Evolutionary conservation across 2,797 vertebrate species (phyloP).

Genomic region (Argyrosomus regius): DNA sequence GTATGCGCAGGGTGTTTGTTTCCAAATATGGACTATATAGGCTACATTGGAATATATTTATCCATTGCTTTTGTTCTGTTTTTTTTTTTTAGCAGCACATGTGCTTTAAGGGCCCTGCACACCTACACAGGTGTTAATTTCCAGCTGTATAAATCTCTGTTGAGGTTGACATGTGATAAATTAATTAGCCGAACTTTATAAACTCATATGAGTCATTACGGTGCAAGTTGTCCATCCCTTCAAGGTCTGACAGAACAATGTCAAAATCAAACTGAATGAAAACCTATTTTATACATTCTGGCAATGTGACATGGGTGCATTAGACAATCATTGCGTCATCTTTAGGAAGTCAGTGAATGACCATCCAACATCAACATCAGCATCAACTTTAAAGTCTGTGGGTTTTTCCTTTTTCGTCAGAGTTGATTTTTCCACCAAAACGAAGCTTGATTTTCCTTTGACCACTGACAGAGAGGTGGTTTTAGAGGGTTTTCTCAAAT

Average conservation of each 20-base stretch:
- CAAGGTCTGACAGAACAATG: background rate
- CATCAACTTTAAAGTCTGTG: too few relatives aligned
- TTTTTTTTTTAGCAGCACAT: too few relatives aligned
- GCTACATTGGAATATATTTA: too few relatives aligned
- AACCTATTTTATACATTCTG: background rate
- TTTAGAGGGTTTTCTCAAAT: constrained; percentile 19
- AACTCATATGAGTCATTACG: background rate
- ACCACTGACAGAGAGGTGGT: background rate
- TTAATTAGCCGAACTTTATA: too few relatives aligned
- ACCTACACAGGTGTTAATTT: too few relatives aligned
- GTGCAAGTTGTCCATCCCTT: background rate
- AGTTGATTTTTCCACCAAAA: background rate
- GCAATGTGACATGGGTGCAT: background rate
- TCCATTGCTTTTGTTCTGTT: too few relatives aligned
- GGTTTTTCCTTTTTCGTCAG: background rate
- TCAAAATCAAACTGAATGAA: background rate
- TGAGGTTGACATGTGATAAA: too few relatives aligned
- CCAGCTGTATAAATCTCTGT: too few relatives aligned
- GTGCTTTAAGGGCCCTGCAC: too few relatives aligned
- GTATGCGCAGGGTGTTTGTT: too few relatives aligned
- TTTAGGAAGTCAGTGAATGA: constrained; percentile 3
- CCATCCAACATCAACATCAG: background rate
- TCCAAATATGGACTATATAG: too few relatives aligned
- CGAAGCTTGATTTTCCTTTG: background rate
- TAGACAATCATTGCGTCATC: background rate